Evolutionary conservation across 2,797 vertebrate species (phyloP).

Genomic region (Lerista edwardsae): DNA sequence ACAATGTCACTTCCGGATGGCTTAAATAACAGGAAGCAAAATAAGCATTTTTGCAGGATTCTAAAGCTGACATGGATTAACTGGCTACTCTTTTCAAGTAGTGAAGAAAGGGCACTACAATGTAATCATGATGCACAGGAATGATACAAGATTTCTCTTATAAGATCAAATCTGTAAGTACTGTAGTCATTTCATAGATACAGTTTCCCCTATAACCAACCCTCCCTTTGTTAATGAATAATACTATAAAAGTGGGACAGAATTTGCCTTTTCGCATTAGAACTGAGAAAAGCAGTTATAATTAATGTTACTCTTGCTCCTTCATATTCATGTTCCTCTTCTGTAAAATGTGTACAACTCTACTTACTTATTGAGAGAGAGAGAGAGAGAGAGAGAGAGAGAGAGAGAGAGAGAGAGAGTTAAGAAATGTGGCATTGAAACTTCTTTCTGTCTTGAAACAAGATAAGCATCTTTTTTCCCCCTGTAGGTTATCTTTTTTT

Average conservation of each 20-base stretch:
- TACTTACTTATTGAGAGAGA: too few relatives aligned
- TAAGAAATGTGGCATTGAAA: slow-evolving; percentile 25
- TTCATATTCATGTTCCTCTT: slow-evolving; percentile 24
- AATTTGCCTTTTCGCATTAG: slow-evolving; percentile 17
- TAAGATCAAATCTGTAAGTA: neutral
- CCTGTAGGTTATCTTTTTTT: slow-evolving; percentile 54
- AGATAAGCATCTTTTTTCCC: slow-evolving; percentile 54
- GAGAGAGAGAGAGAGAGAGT: too few relatives aligned
- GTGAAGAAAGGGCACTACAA: neutral
- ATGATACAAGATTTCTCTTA: neutral
- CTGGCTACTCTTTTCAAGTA: neutral
- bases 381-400: too few relatives aligned
- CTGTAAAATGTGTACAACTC: slow-evolving; percentile 43
- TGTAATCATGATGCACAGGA: neutral
- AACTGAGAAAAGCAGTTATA: slow-evolving; percentile 20
- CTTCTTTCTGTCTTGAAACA: slow-evolving; percentile 60
- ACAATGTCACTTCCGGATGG: neutral
- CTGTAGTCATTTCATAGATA: neutral
- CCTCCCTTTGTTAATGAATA: slow-evolving; percentile 1
- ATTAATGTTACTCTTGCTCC: slow-evolving; percentile 1
- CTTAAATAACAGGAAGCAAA: neutral
- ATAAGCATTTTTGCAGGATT: neutral
- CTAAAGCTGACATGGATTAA: slow-evolving; percentile 14
- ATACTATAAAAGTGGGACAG: neutral
- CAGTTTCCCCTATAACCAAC: neutral